Evolutionary conservation across 2,113 vertebrate species (phyloP), one percentile per base, ranked within the genome.

Genomic region (Cavia aperea): DNA sequence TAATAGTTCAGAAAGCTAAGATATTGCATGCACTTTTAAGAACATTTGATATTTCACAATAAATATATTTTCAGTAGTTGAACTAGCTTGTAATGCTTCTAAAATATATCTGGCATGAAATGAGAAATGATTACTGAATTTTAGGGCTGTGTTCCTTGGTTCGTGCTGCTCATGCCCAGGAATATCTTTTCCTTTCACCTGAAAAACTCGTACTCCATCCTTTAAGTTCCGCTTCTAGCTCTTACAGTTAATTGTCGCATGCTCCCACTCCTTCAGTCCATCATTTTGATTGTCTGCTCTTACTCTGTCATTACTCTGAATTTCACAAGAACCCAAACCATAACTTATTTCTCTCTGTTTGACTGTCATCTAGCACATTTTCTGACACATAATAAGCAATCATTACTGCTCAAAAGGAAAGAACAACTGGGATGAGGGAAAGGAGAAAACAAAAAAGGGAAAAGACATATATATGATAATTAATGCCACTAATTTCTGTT

Each of bases 61-160:
- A 86, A 84, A 84, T 93, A 56, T 23, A n/a, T 93, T 94, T 86
- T 66, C 86, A 79, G 39, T 65, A 79, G 62, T 49, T 87, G 43
- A 86, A 54, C 21, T 92, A 78, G 15, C n/a, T 86, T 78, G 87
- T 46, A 92, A 88, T 87, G 68, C 56, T 78, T 93, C 92, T 92
- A 54, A 91, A 60, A 70, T 87, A 89, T 9, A 89, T 51, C 65
- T 86, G 70, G 51, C 73, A 77, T 92, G 62, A 86, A 88, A 73
- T 84, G 66, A 90, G 49, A 88, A 93, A 88, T 43, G 31, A 68
- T 26, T 75, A 68, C 60, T 81, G n/a, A 93, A 65, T 11, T 65
- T 78, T 54, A 72, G 86, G 31, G 81, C 39, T 83, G 66, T 62
- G 26, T 77, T 70, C 54, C 26, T 77, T 89, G 82, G 43, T 11